Evolutionary conservation across 2,797 vertebrate genomes (phyloP), one percentile per base, ranked within the genome.

Genomic region (Pteropus rufus): DNA sequence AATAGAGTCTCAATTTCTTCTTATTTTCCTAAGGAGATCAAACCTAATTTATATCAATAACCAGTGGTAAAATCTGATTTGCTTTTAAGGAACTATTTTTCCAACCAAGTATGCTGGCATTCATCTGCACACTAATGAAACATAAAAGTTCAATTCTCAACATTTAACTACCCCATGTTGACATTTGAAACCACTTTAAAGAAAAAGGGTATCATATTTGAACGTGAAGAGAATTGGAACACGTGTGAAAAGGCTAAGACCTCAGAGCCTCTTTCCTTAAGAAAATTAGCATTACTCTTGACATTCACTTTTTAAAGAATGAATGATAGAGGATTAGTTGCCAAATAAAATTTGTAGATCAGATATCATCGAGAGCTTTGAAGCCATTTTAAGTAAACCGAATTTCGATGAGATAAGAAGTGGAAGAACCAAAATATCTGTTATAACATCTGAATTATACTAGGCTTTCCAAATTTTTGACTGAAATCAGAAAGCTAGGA

Each of bases 181-280:
- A 94, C 92, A 97, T 95, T 69, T 92, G 90, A 97, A 97, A 96
- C 76, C 89, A 94, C 88, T 95, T 96, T 86, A 91, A 96, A 97
- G 81, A 85, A 93, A 96, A 96, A 87, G 65, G 80, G 41, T 96
- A 93, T 96, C 83, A 86, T 97, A 95, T 93, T 77, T 91, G 93
- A 94, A 94, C 81, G 54, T 58, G 79, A 92, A 88, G 67, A 93
- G 36, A 96, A 81, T 16, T 46, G 21, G 39, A 92, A 86, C 34
- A 87, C 41, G 73, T 95, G 34, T 91, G 93, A 95, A 92, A 97
- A 85, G 88, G 29, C 81, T 77, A 70, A 82, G 84, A 89, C 76
- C 85, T 80, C 56, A 49, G 4, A 83, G 26, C 67, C 23, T 89
- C 67, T 95, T 81, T 95, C 70, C 93, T 95, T 91, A 93, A 94